Conservation (phyloP, 2,113 vertebrate genomes). For the Corythoichthys haematopterus region DNA sequence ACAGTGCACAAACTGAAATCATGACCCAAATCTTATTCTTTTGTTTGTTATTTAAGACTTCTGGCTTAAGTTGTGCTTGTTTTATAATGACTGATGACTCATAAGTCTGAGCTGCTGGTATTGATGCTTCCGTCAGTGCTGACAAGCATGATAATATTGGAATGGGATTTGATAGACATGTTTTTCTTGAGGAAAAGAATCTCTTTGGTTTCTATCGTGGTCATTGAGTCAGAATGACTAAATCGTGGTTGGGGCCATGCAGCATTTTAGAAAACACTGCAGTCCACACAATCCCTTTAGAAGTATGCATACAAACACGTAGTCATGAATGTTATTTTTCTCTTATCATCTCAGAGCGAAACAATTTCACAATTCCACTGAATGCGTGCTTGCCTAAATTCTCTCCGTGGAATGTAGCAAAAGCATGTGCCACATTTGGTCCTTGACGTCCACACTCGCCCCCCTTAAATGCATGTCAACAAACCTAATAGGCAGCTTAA, state of each 20-base stretch:
- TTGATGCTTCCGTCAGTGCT: slow-evolving; percentile 43
- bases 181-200: not conserved
- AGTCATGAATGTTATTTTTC: not conserved
- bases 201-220: slow-evolving; percentile 29
- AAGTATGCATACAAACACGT: not conserved
- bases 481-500: not conserved
- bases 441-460: not conserved
- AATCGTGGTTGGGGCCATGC: slow-evolving; percentile 20
- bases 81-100: slow-evolving; percentile 39
- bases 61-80: not conserved
- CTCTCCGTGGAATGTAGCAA: not conserved
- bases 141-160: slow-evolving; percentile 13
- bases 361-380: not conserved
- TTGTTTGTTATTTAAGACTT: not conserved
- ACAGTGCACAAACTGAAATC: not conserved
- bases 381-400: not conserved
- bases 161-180: slow-evolving; percentile 16
- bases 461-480: not conserved
- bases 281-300: not conserved
- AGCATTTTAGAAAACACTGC: not conserved
- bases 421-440: not conserved
- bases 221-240: slow-evolving; percentile 44
- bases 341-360: not conserved
- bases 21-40: not conserved
- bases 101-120: slow-evolving; percentile 36